phyloP scores from a whole-genome alignment of 2,888 invertebrate genomes.

The Hanleya hanleyi region DNA sequence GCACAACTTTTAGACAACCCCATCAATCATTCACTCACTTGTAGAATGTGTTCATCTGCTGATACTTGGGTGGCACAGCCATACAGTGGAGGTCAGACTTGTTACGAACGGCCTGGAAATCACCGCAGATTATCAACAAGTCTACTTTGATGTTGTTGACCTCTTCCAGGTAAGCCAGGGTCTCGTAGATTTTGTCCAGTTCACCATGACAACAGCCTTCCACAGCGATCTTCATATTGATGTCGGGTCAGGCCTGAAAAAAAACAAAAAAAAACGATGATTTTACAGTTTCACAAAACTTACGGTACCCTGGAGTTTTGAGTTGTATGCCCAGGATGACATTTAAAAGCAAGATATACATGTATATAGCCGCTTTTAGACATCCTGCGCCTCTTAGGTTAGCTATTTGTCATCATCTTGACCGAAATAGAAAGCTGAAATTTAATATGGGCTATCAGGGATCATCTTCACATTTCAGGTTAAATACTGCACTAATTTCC shows the following conservation, averaged over 20 bases:
- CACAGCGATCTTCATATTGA: constrained; percentile 78
- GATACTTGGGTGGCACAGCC: constrained; percentile 96
- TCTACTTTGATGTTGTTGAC: constrained; percentile 86
- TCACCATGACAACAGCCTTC: constrained; percentile 99
- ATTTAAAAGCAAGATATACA: not conserved
- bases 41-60: constrained; percentile 91
- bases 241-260: not conserved
- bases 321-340: not conserved
- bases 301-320: not conserved
- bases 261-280: not conserved
- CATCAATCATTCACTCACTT: constrained; percentile 86
- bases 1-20: too few relatives aligned
- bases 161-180: constrained; percentile 84
- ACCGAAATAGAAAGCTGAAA: too few relatives aligned
- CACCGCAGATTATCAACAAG: constrained; percentile 96
- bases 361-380: not conserved
- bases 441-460: too few relatives aligned
- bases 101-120: constrained; percentile 97
- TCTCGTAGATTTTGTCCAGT: constrained; percentile 94
- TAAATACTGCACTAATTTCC: too few relatives aligned
- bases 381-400: too few relatives aligned
- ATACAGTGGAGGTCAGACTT: constrained; percentile 90
- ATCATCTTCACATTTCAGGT: too few relatives aligned
- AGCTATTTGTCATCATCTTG: too few relatives aligned
- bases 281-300: not conserved